Percentiles rank a stretch among this genome's conserved stretches.
These are phyloP conservation scores for Eublepharis macularius DNA, from an alignment of 2,113 vertebrate genomes.

Conservation along the genomic window DNA sequence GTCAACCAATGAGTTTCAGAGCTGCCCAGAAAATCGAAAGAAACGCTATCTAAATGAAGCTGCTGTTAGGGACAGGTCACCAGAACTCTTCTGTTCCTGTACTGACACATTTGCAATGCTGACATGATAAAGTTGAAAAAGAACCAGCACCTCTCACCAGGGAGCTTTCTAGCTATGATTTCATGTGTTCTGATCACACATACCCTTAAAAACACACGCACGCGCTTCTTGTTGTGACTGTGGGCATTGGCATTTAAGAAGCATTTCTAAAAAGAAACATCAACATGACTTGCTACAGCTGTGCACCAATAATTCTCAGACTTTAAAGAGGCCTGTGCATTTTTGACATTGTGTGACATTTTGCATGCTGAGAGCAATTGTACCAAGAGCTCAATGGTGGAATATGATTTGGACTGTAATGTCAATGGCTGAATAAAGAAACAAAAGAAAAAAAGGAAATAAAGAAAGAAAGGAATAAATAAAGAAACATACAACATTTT, in stretches of 20 bases:
- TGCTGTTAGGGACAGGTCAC: background rate
- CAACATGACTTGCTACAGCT: background rate
- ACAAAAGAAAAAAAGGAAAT: too few relatives aligned
- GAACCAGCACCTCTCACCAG: background rate
- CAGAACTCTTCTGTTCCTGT: too few relatives aligned
- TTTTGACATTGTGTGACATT: background rate
- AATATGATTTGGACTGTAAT: background rate
- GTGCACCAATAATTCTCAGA: background rate
- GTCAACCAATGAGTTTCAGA: background rate
- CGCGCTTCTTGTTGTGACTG: background rate
- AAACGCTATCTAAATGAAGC: background rate
- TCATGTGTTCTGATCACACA: background rate
- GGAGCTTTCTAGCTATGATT: slow-evolving; percentile 9
- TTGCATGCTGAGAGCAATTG: slow-evolving; percentile 1
- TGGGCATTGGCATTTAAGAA: background rate
- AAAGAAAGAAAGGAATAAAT: too few relatives aligned
- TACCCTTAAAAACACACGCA: background rate
- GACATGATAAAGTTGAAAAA: background rate
- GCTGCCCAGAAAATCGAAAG: background rate
- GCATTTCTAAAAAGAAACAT: background rate
- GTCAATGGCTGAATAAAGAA: background rate
- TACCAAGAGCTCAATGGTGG: background rate
- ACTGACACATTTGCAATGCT: background rate
- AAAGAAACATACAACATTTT: background rate
- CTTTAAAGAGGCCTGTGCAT: background rate